Percentiles rank a stretch among this genome's conserved stretches.
These are phyloP conservation scores for Drosophila suboccidentalis DNA, from an alignment of 2,888 invertebrate genomes.

Conservation along the genomic window DNA sequence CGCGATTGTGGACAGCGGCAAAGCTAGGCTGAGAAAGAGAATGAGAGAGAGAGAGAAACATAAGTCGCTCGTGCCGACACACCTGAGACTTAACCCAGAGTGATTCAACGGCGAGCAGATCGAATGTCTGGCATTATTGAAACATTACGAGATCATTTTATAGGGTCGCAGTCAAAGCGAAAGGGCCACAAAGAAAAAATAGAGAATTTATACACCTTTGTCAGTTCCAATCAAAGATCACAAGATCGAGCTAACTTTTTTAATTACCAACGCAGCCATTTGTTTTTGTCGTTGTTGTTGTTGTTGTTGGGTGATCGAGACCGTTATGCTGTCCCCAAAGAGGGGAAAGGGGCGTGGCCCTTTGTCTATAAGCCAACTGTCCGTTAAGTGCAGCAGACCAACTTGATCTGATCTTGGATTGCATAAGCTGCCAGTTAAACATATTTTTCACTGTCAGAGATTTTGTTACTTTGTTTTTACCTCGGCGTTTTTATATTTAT, in stretches of 20 bases:
- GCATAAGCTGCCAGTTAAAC: conserved; percentile 61
- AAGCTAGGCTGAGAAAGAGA: background rate
- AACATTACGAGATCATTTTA: conserved; percentile 72
- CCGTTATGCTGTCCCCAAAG: conserved; percentile 59
- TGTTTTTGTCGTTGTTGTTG: conserved; percentile 28
- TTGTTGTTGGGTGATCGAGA: conserved; percentile 50
- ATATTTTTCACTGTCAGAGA: conserved; percentile 75
- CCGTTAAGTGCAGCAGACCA: conserved; percentile 48
- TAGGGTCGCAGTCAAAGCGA: conserved; percentile 61
- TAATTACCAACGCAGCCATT: conserved; percentile 60
- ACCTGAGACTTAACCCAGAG: conserved; percentile 61
- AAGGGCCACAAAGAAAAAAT: conserved; percentile 47
- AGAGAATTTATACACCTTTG: conserved; percentile 50
- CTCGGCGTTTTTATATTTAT: background rate
- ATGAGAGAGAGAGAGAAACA: conserved; percentile 17
- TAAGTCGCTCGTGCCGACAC: conserved; percentile 75
- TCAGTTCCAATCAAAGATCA: conserved; percentile 58
- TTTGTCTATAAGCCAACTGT: conserved; percentile 65
- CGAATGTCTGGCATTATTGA: conserved; percentile 64
- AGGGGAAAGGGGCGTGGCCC: conserved; percentile 52
- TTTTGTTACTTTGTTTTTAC: conserved; percentile 14
- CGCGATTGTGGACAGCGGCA: conserved; percentile 24
- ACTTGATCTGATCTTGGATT: conserved; percentile 46
- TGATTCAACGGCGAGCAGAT: conserved; percentile 58
- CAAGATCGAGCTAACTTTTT: conserved; percentile 55